Base-by-base conservation (phyloP, 2,888 invertebrate genomes). In the Cataglyphis altisquamis region DNA sequence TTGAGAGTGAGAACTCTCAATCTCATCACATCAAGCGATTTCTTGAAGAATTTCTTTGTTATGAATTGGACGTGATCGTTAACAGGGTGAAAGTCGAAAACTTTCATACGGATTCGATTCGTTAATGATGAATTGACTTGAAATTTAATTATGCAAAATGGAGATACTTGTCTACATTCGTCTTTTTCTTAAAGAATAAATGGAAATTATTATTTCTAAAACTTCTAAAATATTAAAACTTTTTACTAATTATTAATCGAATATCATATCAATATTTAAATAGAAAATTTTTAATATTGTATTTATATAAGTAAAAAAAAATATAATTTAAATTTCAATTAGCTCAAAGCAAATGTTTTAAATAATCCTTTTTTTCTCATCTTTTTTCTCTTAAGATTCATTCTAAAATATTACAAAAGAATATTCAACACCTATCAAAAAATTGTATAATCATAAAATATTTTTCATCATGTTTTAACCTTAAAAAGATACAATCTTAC, bases 51-150 rank as follows among this genome's bases (percentile, higher is more conserved):
- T 18, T 25, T 67, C 41, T 45, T 52, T 25, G 10, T 36, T 39
- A 18, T 3, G 0, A 64, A 52, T 10, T 67, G 41, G 8, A 39
- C 41, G 18, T 8, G 25, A 48, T 45, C 32, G n/a, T 41, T 32
- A 32, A 77, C 6, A 0, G 15, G 1, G 67, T 77, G 67, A 77
- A 77, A 77, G 77, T 57, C n/a, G 15, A 29, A 10, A 57, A 67
- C 77, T 77, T 57, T 67, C 77, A 15, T 77, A 39, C 41, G 67
- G 15, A 29, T 48, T 45, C 41, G 29, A 66, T 29, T 9, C 12
- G 15, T 8, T 21, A 21, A 55, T 12, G n/a, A 66, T 66, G 9
- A 5, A 29, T 39, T 36, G 39, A 77, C 39, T 41, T 6, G 39
- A 77, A 55, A 67, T 67, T 32, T 67, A 67, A 57, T 77, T 67